Evolutionary conservation across 2,888 invertebrate species (phyloP), one percentile per base, ranked within the genome.

Genomic region (Oegoconia quadripuncta): DNA sequence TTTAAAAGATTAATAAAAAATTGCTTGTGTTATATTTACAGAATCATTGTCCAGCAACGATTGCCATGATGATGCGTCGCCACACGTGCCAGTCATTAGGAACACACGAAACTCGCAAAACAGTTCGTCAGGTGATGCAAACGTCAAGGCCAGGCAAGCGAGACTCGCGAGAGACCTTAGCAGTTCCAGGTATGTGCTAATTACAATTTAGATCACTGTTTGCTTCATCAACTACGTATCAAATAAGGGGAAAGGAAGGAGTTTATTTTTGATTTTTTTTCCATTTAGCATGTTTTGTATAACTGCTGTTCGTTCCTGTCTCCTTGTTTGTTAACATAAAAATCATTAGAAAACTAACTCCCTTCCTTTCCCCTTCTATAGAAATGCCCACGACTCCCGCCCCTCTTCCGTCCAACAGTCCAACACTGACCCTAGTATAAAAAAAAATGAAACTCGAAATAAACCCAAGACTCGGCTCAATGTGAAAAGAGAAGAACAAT

Each of bases 171-270:
- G 75, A 50, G 87, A 87, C 44, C 61, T 86, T 1, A 86, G 80
- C 54, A 83, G 69, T 53, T 68, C 84, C 27, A 86, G 84, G 87
- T 86, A 63, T 18, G 50, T 45, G 6, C 34, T 18, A 12, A 15
- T 30, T 20, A 14, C n/a, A 15, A n/a, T 14, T 25, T 17, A n/a
- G 12, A 23, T 13, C 20, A 18, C 15, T 9, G 4, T 41, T 28
- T 33, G 13, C 3, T 12, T 5, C 27, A 38, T 33, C 15, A 15
- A 22, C 16, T 25, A 11, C 34, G 20, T 63, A 75, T 64, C 81
- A 81, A 87, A 86, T 84, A 80, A 87, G 86, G 87, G 87, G 86
- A 84, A 86, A 86, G 86, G 86, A 86, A 83, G 84, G 70, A 60
- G 39, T 33, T 34, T 48, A 46, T 45, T 50, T 51, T 40, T 44